Evolutionary conservation across 2,113 vertebrate species (phyloP).

Genomic region (Anolis carolinensis): DNA sequence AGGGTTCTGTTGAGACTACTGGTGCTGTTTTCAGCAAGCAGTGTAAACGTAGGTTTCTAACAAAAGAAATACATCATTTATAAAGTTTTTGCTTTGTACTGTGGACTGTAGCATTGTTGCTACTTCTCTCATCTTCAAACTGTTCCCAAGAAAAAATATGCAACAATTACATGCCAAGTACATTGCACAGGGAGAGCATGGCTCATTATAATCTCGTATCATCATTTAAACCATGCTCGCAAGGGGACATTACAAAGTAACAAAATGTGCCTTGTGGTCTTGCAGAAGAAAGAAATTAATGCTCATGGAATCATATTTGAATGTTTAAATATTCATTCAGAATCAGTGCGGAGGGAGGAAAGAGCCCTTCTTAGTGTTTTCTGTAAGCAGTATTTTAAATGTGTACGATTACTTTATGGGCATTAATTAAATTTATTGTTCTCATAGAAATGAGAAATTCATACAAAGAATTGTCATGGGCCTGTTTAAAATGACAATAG

Average conservation of each 20-base stretch:
- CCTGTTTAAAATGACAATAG: constrained; percentile 49
- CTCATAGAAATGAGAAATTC: constrained; percentile 60
- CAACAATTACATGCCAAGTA: constrained; percentile 61
- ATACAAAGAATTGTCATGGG: constrained; percentile 39
- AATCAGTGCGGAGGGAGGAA: constrained; percentile 37
- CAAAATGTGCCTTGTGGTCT: constrained; percentile 57
- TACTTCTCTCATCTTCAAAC: constrained; percentile 60
- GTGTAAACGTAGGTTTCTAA: constrained; percentile 19
- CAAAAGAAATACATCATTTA: constrained; percentile 4
- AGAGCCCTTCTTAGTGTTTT: constrained; percentile 43
- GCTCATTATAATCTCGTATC: constrained; percentile 64
- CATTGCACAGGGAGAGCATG: constrained; percentile 55
- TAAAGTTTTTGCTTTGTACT: constrained; percentile 36
- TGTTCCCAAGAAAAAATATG: constrained; percentile 54
- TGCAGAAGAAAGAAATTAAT: constrained; percentile 64
- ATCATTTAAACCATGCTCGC: constrained; percentile 50
- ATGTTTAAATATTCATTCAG: constrained; percentile 69
- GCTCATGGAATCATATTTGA: constrained; percentile 64
- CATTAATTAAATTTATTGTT: constrained; percentile 73
- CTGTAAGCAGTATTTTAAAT: constrained; percentile 65
- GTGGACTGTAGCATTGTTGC: constrained; percentile 23
- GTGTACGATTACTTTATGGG: constrained; percentile 63
- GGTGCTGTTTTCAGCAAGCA: not conserved
- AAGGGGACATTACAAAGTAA: constrained; percentile 57
- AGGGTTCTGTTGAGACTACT: not conserved